Evolutionary conservation across 2,888 invertebrate species (phyloP).

Genomic region (Campopleginae sp.): DNA sequence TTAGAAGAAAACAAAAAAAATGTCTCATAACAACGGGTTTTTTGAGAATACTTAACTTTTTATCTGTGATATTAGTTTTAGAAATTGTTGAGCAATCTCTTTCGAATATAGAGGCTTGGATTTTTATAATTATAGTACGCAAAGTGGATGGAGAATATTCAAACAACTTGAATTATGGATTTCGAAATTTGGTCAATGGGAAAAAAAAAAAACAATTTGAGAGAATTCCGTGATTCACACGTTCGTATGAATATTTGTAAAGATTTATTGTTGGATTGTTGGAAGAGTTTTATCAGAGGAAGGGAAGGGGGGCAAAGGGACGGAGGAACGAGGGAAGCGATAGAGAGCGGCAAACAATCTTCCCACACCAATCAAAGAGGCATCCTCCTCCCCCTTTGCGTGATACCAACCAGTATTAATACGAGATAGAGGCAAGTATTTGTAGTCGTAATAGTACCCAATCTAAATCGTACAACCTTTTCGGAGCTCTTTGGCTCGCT

Average conservation of each 20-base stretch:
- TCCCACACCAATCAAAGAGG: constrained; percentile 83
- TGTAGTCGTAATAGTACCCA: constrained; percentile 46
- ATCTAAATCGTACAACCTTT: constrained; percentile 30
- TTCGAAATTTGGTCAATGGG: background rate
- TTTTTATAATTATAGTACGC: too few relatives aligned
- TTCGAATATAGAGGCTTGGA: too few relatives aligned
- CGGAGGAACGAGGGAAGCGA: constrained; percentile 72
- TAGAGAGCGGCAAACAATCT: constrained; percentile 79
- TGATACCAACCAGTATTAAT: constrained; percentile 61
- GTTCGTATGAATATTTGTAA: background rate
- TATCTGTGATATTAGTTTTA: too few relatives aligned
- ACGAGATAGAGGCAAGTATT: constrained; percentile 37
- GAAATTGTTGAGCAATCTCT: too few relatives aligned
- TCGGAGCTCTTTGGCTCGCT: constrained; percentile 33
- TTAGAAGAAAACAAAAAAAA: too few relatives aligned
- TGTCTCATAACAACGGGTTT: too few relatives aligned
- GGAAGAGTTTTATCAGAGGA: constrained; percentile 17
- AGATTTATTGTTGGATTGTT: background rate
- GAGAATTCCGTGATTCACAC: background rate
- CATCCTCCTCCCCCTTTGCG: constrained; percentile 79
- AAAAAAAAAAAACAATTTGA: background rate
- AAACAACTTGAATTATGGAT: too few relatives aligned
- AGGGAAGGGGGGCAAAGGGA: constrained; percentile 25
- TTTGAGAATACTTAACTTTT: too few relatives aligned
- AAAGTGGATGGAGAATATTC: too few relatives aligned